phyloP scores from a whole-genome alignment of 2,797 vertebrate genomes.

The Gymnoscopelus microlampas region DNA sequence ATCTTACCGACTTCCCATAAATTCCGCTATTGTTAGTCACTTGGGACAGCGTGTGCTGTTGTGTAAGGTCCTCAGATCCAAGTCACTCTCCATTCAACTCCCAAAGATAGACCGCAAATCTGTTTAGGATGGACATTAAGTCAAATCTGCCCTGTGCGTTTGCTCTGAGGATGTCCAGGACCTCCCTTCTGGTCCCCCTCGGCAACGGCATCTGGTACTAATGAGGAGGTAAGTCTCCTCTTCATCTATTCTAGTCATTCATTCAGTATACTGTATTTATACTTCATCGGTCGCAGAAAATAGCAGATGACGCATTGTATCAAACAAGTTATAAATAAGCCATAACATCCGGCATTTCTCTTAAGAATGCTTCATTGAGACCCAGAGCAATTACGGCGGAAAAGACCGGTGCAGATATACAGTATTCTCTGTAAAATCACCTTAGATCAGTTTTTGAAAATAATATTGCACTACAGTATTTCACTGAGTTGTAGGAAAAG shows the following conservation, averaged over 20 bases:
- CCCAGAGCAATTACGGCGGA: conserved; percentile 58
- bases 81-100: conserved; percentile 48
- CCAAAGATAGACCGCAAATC: conserved; percentile 66
- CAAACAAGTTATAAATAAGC: too few relatives aligned
- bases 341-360: conserved; percentile 11
- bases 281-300: neutral
- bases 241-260: conserved; percentile 61
- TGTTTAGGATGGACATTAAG: conserved; percentile 72
- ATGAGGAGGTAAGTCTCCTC: conserved; percentile 72
- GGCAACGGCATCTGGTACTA: conserved; percentile 75
- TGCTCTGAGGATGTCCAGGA: conserved; percentile 63
- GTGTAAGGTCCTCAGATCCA: conserved; percentile 26
- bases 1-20: conserved; percentile 23
- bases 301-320: too few relatives aligned
- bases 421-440: conserved; percentile 3
- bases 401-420: conserved; percentile 45
- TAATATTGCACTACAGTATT: neutral
- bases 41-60: conserved; percentile 14
- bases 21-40: conserved; percentile 13
- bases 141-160: conserved; percentile 72
- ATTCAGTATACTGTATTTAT: conserved; percentile 48
- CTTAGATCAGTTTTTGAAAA: conserved; percentile 33
- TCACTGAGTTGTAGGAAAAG: conserved; percentile 7
- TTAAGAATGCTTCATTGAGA: conserved; percentile 31
- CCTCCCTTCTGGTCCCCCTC: conserved; percentile 56